Conservation (phyloP, 2,888 invertebrate species). For the Rotaria magnacalcarata region DNA sequence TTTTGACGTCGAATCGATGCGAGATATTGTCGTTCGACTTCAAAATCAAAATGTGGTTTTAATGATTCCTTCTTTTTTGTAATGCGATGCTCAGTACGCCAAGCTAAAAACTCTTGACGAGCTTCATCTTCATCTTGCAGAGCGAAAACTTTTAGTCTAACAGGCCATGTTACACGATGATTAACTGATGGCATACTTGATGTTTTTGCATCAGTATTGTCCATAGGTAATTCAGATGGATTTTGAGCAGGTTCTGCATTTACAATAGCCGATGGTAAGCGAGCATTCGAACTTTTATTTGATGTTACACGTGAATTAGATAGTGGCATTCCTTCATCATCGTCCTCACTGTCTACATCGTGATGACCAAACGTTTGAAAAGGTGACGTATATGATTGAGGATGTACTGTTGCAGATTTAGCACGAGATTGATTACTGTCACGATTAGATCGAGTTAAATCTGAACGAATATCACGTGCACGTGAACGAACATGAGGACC, state of each 20-base stretch:
- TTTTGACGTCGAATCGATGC: not conserved
- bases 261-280: too few species aligned
- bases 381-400: not conserved
- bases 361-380: not conserved
- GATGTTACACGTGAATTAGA: not conserved
- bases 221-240: not conserved
- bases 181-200: not conserved
- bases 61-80: not conserved
- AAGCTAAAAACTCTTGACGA: not conserved
- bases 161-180: not conserved
- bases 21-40: not conserved
- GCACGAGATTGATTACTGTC: not conserved
- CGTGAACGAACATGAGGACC: not conserved
- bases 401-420: not conserved
- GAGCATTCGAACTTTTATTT: not conserved
- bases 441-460: not conserved
- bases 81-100: not conserved
- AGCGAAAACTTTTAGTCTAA: not conserved
- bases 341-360: not conserved
- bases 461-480: not conserved
- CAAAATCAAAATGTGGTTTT: not conserved
- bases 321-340: not conserved
- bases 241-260: not conserved
- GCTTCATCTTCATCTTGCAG: not conserved
- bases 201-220: not conserved